A percentile compares a stretch with the other conserved stretches of the same genome.
These are phyloP conservation scores for Plotosus lineatus DNA, from an alignment of 2,113 vertebrate genomes.

Conservation along the genomic window DNA sequence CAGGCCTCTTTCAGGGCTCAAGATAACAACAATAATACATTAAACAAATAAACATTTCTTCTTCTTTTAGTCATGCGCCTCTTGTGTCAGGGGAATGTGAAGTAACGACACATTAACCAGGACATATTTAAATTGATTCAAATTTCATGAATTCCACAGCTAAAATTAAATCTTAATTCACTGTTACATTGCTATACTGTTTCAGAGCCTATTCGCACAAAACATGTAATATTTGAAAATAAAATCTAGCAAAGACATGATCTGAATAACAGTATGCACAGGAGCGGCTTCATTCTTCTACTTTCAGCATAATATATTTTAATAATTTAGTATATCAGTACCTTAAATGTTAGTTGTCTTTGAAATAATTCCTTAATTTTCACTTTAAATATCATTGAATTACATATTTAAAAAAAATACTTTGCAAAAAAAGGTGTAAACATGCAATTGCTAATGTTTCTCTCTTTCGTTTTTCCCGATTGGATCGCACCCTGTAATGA, in stretches of 20 bases:
- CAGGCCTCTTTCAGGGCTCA: too few relatives aligned
- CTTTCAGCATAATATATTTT: background rate
- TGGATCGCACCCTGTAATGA: too few relatives aligned
- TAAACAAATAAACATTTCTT: background rate
- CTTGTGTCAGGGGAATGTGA: background rate
- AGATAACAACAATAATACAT: background rate
- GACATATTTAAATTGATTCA: background rate
- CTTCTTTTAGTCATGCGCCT: background rate
- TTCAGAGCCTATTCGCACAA: background rate
- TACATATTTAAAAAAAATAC: too few relatives aligned
- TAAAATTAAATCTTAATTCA: background rate
- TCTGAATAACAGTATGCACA: background rate
- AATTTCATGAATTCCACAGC: background rate
- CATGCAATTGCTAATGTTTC: too few relatives aligned
- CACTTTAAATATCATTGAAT: background rate
- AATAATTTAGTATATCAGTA: too few relatives aligned
- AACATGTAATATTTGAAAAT: background rate
- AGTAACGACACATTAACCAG: background rate
- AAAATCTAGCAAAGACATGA: too few relatives aligned
- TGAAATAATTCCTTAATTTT: background rate
- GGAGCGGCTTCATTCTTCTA: background rate
- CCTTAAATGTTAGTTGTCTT: too few relatives aligned
- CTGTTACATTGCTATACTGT: background rate
- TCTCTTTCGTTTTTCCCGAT: too few relatives aligned
- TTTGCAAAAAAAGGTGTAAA: too few relatives aligned